Conservation (phyloP, 2,888 invertebrate species). For the Platycheirus rosarum region DNA sequence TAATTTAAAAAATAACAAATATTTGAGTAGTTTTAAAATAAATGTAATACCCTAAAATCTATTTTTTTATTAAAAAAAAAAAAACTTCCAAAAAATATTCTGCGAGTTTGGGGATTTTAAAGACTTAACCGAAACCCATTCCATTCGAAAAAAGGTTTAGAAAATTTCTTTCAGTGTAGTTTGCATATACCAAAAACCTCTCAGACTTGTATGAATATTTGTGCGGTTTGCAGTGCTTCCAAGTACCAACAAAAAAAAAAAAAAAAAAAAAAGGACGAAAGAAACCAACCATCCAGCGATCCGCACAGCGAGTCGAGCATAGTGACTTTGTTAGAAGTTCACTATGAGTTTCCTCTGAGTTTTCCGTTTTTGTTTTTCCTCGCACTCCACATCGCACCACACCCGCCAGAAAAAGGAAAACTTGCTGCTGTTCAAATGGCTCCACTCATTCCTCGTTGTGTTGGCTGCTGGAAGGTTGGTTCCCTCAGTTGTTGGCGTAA, state of each 20-base stretch:
- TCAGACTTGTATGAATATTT: conserved; percentile 68
- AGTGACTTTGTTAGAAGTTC: conserved; percentile 73
- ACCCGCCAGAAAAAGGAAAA: conserved; percentile 37
- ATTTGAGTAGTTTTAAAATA: too few species aligned
- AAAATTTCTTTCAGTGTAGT: conserved; percentile 2
- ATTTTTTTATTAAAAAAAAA: too few species aligned
- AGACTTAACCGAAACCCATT: too few species aligned
- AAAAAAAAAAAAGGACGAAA: conserved; percentile 1
- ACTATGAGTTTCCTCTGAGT: conserved; percentile 63
- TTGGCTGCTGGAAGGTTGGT: conserved; percentile 18
- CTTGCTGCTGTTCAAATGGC: conserved; percentile 60
- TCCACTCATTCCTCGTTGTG: conserved; percentile 24
- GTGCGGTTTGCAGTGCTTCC: conserved; percentile 61
- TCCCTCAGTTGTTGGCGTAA: conserved; percentile 64
- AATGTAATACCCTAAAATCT: too few species aligned
- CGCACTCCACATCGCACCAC: background rate
- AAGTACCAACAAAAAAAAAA: background rate
- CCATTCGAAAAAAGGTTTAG: too few species aligned
- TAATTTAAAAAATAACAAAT: too few species aligned
- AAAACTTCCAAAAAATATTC: too few species aligned
- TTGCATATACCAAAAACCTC: conserved; percentile 33
- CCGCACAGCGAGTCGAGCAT: conserved; percentile 15
- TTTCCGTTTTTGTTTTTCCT: conserved; percentile 41
- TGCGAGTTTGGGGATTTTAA: too few species aligned
- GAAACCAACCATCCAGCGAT: conserved; percentile 13